phyloP scores from a whole-genome alignment of 2,888 invertebrate genomes.

The Eledone cirrhosa region DNA sequence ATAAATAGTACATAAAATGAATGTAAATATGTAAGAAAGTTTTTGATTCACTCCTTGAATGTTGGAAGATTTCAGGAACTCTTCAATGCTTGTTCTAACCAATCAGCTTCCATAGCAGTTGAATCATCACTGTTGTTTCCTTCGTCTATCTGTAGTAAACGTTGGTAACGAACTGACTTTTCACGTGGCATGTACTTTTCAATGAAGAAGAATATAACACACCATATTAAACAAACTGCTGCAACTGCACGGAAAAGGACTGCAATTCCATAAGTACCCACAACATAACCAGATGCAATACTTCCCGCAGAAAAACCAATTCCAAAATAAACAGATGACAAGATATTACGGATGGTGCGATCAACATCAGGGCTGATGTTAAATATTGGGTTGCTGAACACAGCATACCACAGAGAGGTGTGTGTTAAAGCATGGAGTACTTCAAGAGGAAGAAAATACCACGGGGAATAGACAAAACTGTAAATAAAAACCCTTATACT shows the following conservation, averaged over 20 bases:
- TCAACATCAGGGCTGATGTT: conserved; percentile 54
- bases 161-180: conserved; percentile 51
- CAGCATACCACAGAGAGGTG: conserved; percentile 59
- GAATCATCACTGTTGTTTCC: conserved; percentile 38
- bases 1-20: too few relatives aligned
- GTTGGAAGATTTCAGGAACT: conserved; percentile 31
- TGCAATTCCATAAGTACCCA: conserved; percentile 48
- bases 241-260: conserved; percentile 55
- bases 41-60: too few relatives aligned
- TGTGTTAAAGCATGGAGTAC: conserved; percentile 57
- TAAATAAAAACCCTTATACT: conserved; percentile 53
- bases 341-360: conserved; percentile 56
- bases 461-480: conserved; percentile 56
- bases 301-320: conserved; percentile 59
- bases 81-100: conserved; percentile 60
- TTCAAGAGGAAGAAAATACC: conserved; percentile 58
- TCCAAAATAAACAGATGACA: conserved; percentile 58
- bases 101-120: conserved; percentile 57
- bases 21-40: too few relatives aligned
- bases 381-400: conserved; percentile 55
- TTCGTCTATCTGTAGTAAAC: conserved; percentile 45
- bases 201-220: conserved; percentile 48
- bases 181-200: conserved; percentile 50
- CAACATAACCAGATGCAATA: conserved; percentile 55
- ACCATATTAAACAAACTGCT: conserved; percentile 49